Conservation (phyloP, 64 coral and sea anemone species). For the Montipora capricornis region DNA sequence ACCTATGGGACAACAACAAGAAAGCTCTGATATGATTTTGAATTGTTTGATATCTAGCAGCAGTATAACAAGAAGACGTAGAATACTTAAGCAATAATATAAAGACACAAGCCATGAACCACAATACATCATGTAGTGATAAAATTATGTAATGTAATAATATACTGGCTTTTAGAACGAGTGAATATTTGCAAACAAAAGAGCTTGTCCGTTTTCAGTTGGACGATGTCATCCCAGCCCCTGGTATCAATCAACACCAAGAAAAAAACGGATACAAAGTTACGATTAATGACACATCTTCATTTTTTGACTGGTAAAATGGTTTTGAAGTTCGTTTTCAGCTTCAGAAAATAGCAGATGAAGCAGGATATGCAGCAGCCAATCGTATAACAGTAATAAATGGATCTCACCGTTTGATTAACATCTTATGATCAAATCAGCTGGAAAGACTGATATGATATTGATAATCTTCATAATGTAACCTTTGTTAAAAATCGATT, state of each 20-base stretch:
- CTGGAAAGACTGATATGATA: background rate
- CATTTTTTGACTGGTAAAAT: background rate
- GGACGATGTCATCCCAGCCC: background rate
- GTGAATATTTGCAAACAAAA: background rate
- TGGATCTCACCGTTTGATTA: background rate
- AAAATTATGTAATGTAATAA: no score
- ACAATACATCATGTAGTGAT: no score
- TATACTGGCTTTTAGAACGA: background rate
- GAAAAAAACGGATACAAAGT: conserved; percentile 8
- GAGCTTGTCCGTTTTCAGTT: background rate
- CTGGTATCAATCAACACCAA: background rate
- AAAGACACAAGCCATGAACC: no score
- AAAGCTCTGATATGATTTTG: no score
- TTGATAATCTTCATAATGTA: background rate
- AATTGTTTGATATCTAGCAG: no score
- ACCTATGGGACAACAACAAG: no score
- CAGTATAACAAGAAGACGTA: no score
- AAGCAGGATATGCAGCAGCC: background rate
- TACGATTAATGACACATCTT: background rate
- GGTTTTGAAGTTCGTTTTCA: background rate
- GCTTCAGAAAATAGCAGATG: background rate
- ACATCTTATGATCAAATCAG: background rate
- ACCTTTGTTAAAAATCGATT: background rate
- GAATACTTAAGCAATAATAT: no score
- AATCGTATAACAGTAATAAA: background rate